Evolutionary conservation across 2,797 vertebrate genomes (phyloP).

Genomic region (Onychomys torridus): DNA sequence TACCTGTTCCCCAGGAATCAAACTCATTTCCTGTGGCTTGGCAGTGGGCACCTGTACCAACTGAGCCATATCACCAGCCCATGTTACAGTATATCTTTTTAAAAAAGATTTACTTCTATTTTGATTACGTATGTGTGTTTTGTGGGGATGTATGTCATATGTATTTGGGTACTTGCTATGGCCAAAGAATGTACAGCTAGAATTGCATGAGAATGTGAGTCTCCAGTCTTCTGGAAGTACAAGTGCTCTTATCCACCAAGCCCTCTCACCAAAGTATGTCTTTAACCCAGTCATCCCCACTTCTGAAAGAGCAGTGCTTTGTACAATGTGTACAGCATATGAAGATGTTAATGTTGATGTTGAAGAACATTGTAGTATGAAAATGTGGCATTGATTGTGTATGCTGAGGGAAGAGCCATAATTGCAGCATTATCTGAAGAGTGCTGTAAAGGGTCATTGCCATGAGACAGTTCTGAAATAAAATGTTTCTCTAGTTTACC

Average conservation of each 20-base stretch:
- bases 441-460: neutral
- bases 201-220: neutral
- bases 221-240: neutral
- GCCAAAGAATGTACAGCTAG: neutral
- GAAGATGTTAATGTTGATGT: neutral
- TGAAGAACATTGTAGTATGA: neutral
- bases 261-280: neutral
- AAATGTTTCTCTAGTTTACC: neutral
- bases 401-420: neutral
- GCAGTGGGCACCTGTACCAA: too few species aligned
- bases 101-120: neutral
- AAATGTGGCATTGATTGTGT: neutral
- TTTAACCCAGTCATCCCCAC: neutral
- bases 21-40: neutral
- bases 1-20: neutral
- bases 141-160: neutral
- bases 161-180: neutral
- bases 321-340: neutral
- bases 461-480: neutral
- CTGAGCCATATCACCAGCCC: neutral
- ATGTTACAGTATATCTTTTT: neutral
- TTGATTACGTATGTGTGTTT: neutral
- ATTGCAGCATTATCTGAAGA: neutral
- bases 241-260: neutral
- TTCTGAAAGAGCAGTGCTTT: conserved; percentile 24